Conservation (phyloP, 2,888 invertebrate genomes). For the Hedya salicella region DNA sequence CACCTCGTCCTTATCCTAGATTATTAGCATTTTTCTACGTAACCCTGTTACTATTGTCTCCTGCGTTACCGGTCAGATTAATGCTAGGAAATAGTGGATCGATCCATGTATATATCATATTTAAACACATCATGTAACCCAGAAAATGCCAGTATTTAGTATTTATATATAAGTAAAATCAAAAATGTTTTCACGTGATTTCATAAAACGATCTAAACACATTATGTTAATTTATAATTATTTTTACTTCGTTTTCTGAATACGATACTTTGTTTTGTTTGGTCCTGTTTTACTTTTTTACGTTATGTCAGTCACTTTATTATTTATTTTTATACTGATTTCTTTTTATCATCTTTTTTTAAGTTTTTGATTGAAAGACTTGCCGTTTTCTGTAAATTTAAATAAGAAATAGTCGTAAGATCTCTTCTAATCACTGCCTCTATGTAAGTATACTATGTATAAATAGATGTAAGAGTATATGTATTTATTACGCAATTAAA, state of each 20-base stretch:
- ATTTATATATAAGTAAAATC: background rate
- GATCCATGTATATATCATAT: background rate
- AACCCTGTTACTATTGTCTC: too few species aligned
- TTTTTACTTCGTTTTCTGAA: background rate
- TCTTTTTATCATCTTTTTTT: background rate
- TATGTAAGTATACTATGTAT: conserved; percentile 38
- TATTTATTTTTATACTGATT: background rate
- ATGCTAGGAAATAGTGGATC: too few species aligned
- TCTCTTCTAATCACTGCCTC: conserved; percentile 39
- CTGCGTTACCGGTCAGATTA: too few species aligned
- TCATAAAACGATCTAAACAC: background rate
- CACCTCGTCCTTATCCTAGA: too few species aligned
- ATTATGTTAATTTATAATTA: background rate
- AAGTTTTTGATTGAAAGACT: conserved; percentile 11
- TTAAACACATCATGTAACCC: background rate
- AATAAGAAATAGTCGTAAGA: conserved; percentile 25
- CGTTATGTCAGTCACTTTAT: conserved; percentile 11
- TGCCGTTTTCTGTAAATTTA: conserved; percentile 24
- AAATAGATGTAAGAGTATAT: conserved; percentile 38
- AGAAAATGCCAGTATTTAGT: conserved; percentile 57
- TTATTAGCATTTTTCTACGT: too few species aligned
- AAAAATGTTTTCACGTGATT: background rate
- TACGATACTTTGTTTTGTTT: background rate
- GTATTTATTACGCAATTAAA: conserved; percentile 34
- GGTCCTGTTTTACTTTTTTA: background rate